Evolutionary conservation across 2,888 invertebrate species (phyloP).

Genomic region (Oxycera nigricornis): DNA sequence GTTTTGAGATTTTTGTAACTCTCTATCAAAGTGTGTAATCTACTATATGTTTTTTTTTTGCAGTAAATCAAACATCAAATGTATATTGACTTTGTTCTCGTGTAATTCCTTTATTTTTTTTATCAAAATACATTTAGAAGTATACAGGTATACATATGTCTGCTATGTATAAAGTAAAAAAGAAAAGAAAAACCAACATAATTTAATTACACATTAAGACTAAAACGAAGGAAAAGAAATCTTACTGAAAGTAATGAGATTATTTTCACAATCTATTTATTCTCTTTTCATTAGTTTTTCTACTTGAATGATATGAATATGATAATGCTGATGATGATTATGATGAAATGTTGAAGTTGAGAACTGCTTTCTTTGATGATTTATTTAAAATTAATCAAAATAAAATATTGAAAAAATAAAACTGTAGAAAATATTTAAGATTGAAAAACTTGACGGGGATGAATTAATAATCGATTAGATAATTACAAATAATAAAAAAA

Average conservation of each 20-base stretch:
- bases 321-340: background rate
- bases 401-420: background rate
- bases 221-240: conserved; percentile 5
- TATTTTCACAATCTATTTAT: conserved; percentile 27
- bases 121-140: conserved; percentile 18
- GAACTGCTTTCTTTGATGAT: conserved; percentile 19
- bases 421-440: conserved; percentile 37
- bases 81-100: background rate
- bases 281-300: conserved; percentile 16
- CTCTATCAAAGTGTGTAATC: background rate
- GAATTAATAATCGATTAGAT: conserved; percentile 28
- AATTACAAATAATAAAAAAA: background rate
- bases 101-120: background rate
- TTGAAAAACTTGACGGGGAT: conserved; percentile 11
- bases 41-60: background rate
- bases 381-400: conserved; percentile 14
- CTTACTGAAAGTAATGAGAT: conserved; percentile 15
- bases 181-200: too few relatives aligned
- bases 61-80: background rate
- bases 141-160: conserved; percentile 15
- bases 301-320: too few relatives aligned
- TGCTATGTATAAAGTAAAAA: conserved; percentile 31
- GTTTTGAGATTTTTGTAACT: conserved; percentile 16
- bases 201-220: conserved; percentile 25
- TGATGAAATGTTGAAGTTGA: too few relatives aligned